Percentiles rank a stretch among this genome's conserved stretches.
Evolutionary conservation across 2,113 vertebrate species (phyloP).

Genomic region (Nanorana parkeri): DNA sequence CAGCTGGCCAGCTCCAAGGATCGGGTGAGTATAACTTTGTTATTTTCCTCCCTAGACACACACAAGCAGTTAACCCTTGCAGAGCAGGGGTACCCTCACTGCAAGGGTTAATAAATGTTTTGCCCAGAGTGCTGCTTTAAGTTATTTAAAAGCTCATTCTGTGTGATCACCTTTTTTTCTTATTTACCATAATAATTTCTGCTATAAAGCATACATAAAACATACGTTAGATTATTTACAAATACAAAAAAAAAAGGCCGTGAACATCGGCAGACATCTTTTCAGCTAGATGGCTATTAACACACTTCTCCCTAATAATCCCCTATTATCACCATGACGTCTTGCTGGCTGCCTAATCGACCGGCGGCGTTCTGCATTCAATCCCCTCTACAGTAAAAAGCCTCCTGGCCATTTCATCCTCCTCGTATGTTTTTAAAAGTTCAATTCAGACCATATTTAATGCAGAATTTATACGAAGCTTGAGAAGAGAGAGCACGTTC

Average conservation of each 20-base stretch:
- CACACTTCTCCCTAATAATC: neutral
- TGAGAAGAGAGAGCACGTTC: neutral
- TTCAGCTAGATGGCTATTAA: neutral
- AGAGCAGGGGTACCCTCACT: too few relatives aligned
- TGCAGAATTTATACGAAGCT: neutral
- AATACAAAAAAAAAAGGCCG: neutral
- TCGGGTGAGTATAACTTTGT: too few relatives aligned
- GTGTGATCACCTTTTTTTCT: neutral
- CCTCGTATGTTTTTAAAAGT: neutral
- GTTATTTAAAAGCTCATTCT: too few relatives aligned
- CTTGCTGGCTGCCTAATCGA: neutral
- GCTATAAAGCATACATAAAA: neutral
- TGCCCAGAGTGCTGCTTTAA: too few relatives aligned
- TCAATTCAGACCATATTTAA: slow-evolving; percentile 29
- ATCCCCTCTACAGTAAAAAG: neutral
- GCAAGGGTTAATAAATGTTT: too few relatives aligned
- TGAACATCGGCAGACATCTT: neutral
- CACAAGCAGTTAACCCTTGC: too few relatives aligned
- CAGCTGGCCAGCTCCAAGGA: too few relatives aligned
- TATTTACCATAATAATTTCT: neutral
- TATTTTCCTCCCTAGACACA: too few relatives aligned
- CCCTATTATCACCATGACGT: neutral
- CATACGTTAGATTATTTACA: neutral
- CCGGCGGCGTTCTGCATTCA: neutral
- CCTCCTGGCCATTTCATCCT: neutral